A percentile compares a stretch with the other conserved stretches of the same genome.
Conservation (phyloP, 2,113 vertebrate genomes). For the Anser brachyrhynchus region DNA sequence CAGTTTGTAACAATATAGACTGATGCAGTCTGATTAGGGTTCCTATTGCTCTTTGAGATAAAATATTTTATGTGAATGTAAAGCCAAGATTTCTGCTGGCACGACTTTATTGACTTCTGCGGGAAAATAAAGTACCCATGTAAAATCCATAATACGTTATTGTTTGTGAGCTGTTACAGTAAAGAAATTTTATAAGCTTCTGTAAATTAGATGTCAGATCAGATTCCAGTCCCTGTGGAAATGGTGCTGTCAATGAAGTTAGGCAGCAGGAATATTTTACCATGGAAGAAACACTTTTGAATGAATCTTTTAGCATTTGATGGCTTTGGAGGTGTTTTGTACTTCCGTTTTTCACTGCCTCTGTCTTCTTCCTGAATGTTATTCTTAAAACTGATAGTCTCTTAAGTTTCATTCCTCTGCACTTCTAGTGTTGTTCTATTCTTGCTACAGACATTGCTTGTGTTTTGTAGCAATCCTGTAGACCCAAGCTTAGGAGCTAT, state of each 20-base stretch:
- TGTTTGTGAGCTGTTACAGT: background rate
- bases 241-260: background rate
- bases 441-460: background rate
- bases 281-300: background rate
- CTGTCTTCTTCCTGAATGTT: background rate
- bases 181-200: slow-evolving; percentile 9
- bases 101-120: background rate
- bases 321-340: background rate
- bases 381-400: background rate
- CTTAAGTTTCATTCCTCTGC: background rate
- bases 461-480: background rate
- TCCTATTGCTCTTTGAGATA: background rate
- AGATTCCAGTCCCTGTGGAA: background rate
- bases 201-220: background rate
- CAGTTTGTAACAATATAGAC: background rate
- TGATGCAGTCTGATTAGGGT: background rate
- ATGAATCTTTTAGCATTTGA: background rate
- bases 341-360: background rate
- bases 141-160: background rate
- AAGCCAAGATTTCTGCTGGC: slow-evolving; percentile 11
- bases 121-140: background rate
- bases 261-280: background rate
- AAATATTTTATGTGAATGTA: slow-evolving; percentile 15
- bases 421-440: background rate
- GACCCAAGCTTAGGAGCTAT: background rate